These are phyloP conservation scores for Pachypanchax playfairii DNA, from an alignment of 2,113 vertebrate species.

Conservation along the genomic window DNA sequence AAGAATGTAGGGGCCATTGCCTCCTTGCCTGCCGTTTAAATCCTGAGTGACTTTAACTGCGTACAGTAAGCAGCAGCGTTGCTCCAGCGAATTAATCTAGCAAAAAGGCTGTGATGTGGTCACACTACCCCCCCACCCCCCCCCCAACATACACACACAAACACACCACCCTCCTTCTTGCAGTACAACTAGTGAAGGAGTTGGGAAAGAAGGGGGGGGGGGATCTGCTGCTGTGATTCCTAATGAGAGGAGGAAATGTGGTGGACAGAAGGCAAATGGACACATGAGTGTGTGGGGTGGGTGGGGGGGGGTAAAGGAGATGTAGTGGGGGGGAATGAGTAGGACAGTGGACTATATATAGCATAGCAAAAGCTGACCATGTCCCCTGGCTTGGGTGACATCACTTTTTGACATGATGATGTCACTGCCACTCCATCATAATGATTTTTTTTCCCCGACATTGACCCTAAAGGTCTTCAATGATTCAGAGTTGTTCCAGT, in stretches of 20 bases:
- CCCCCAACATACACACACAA: no score
- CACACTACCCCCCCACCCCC: constrained; percentile 19
- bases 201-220: constrained; percentile 9
- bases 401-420: constrained; percentile 50
- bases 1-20: constrained; percentile 53
- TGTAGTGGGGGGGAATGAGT: constrained; percentile 32
- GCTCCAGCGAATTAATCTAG: constrained; percentile 77
- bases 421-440: constrained; percentile 30
- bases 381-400: constrained; percentile 54
- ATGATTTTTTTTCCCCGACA: constrained; percentile 22
- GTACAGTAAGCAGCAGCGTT: constrained; percentile 69
- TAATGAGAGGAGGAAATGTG: constrained; percentile 28
- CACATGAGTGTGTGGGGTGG: constrained; percentile 13
- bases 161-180: neutral
- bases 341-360: constrained; percentile 54
- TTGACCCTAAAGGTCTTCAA: constrained; percentile 1
- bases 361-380: constrained; percentile 34
- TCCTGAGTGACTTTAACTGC: constrained; percentile 78
- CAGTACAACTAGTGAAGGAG: constrained; percentile 47
- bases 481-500: constrained; percentile 8
- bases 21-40: constrained; percentile 69
- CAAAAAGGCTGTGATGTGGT: constrained; percentile 69
- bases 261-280: constrained; percentile 41
- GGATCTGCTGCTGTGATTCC: constrained; percentile 47
- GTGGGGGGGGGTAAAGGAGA: constrained; percentile 10